Evolutionary conservation across 2,888 invertebrate genomes (phyloP), one percentile per base, ranked within the genome.

Genomic region (Phrixothrix hirtus): DNA sequence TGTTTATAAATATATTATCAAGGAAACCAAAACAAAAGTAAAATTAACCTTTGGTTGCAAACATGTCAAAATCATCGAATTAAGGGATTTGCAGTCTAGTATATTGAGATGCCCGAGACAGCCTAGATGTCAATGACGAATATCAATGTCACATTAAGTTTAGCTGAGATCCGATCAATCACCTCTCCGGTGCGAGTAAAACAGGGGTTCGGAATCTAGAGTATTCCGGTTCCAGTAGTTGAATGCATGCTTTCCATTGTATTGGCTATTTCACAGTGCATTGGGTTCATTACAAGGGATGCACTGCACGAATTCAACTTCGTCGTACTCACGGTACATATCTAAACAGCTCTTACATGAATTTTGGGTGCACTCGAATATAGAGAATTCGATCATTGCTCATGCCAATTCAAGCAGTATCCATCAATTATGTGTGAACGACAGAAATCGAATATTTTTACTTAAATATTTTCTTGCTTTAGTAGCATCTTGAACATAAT

Each of bases 241-340:
- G 44, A 51, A 26, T 54, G 45, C 50, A 51, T 49, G 44, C 54
- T 62, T 63, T 63, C 64, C 65, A 65, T 64, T 68, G 67, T 69
- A 68, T 66, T 66, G 65, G 66, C 69, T 68, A 71, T 71, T 72
- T 71, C 69, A 72, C 70, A 71, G 67, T 66, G 67, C 70, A 71
- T 70, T 72, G 68, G 65, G 58, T 63, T 59, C 65, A 63, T 64
- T 65, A 62, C 64, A 62, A 62, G 57, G 57, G 50, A 49, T 52
- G 62, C 58, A 58, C 54, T 42, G 58, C 58, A 54, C 54, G 59
- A 62, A 65, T 64, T 63, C 57, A 61, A 58, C 59, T 59, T 62
- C 61, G 59, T 59, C 56, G 55, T 59, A 58, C 57, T 55, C 61
- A 56, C 58, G 58, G 63, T 61, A 58, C 52, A 46, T 52, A 52